Percentiles rank a stretch among this genome's conserved stretches.
phyloP scores from a whole-genome alignment of 2,888 invertebrate species.

The Notodonta ziczac region DNA sequence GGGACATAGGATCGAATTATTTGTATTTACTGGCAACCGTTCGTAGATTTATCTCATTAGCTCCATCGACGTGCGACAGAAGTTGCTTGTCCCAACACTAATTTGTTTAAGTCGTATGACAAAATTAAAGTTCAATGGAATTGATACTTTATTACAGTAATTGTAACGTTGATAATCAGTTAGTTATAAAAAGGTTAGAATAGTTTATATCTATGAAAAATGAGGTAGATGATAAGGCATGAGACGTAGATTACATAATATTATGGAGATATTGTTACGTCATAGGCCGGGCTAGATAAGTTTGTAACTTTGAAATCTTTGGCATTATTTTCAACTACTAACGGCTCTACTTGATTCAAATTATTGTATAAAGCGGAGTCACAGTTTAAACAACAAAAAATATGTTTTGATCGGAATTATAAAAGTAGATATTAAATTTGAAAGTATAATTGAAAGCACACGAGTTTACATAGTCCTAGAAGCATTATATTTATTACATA shows the following conservation, averaged over 20 bases:
- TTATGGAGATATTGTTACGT: conserved; percentile 27
- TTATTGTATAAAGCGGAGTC: no score
- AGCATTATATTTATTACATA: no score
- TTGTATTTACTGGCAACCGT: conserved; percentile 59
- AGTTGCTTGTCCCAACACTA: conserved; percentile 49
- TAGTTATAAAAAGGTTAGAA: conserved; percentile 49
- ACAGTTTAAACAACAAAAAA: no score
- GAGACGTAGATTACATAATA: conserved; percentile 42
- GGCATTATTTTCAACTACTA: no score
- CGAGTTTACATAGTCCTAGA: no score
- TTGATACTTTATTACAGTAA: conserved; percentile 43
- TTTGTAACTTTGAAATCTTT: no score
- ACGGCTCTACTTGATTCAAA: no score
- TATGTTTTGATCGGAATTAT: no score
- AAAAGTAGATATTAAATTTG: no score
- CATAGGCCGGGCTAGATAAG: no score
- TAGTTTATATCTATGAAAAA: conserved; percentile 70
- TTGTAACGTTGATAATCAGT: conserved; percentile 44
- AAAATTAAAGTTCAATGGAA: conserved; percentile 38
- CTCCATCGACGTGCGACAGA: conserved; percentile 65
- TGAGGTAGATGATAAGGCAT: conserved; percentile 70
- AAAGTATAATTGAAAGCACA: no score
- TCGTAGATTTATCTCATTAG: conserved; percentile 72
- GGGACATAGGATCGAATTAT: conserved; percentile 59
- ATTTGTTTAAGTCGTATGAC: conserved; percentile 45